A percentile compares a stretch with the other conserved stretches of the same genome.
Evolutionary conservation across 2,797 vertebrate genomes (phyloP).

Genomic region (Pelobates cultripes): DNA sequence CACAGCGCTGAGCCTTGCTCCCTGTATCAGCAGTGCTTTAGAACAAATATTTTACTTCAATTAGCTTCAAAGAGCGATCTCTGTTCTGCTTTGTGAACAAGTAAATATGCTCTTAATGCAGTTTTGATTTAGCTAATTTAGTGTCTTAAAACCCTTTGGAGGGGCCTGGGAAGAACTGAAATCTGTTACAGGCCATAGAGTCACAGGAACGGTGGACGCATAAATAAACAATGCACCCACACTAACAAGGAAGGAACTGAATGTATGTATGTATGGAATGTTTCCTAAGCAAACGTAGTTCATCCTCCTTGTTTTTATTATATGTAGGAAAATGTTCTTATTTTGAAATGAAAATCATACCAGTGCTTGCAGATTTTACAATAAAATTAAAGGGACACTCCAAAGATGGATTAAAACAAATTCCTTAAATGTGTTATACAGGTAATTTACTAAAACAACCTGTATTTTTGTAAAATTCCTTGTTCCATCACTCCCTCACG

Average conservation of each 20-base stretch:
- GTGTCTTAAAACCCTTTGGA: constrained; percentile 41
- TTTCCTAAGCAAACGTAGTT: no score
- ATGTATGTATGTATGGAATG: neutral
- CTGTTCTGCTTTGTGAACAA: constrained; percentile 56
- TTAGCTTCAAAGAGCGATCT: constrained; percentile 56
- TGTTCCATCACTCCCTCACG: no score
- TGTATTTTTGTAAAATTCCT: no score
- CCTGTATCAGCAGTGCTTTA: constrained; percentile 2
- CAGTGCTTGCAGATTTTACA: no score
- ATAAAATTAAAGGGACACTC: no score
- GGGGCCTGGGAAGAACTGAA: constrained; percentile 34
- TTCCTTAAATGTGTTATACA: no score
- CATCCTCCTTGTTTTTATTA: no score
- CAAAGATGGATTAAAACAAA: no score
- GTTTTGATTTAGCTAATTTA: constrained; percentile 56
- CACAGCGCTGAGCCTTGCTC: constrained; percentile 32
- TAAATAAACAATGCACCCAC: constrained; percentile 29
- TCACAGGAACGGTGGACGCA: constrained; percentile 29
- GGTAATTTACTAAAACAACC: no score
- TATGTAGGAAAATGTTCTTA: no score
- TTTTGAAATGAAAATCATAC: no score
- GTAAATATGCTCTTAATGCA: constrained; percentile 55
- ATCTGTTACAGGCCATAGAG: constrained; percentile 36
- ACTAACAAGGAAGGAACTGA: neutral
- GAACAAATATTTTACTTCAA: constrained; percentile 57